Evolutionary conservation across 2,888 invertebrate genomes (phyloP), one percentile per base, ranked within the genome.

Genomic region (Ochropacha duplaris): DNA sequence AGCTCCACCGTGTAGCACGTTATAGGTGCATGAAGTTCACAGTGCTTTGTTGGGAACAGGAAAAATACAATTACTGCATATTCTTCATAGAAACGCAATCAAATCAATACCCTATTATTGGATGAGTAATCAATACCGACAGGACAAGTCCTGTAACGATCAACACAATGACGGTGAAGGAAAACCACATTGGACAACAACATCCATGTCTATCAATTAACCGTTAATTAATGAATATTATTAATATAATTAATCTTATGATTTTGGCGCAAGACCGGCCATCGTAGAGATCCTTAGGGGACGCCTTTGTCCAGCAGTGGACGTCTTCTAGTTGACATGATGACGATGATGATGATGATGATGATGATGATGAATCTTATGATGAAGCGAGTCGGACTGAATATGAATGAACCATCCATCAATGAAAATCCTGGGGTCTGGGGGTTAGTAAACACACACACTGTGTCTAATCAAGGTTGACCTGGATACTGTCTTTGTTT

Each of bases 381-480:
- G n/a, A n/a, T n/a, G n/a, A n/a, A n/a, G n/a, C n/a, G n/a, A n/a
- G n/a, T n/a, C n/a, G n/a, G n/a, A n/a, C n/a, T n/a, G n/a, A 24
- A 44, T 44, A n/a, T 19, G 19, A 44, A 44, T 44, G 34, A 70
- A 70, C 62, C 62, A 63, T 69, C 54, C 49, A 56, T 31, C 61
- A 56, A 62, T 69, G 62, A 58, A 54, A 51, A 59, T 55, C 61
- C 34, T 44, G 57, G 52, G 19, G 31, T 36, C 56, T 54, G 52
- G 60, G 57, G 56, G 66, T n/a, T n/a, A n/a, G n/a, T 44, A 5
- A 44, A 65, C 65, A 66, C 68, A 71, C 74, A 67, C 72, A n/a
- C n/a, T n/a, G n/a, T 73, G 75, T 78, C 81, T 85, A 85, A 86
- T 85, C 84, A 83, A 67, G 70, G 76, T 66, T 82, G 85, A 79